Base-by-base conservation (phyloP, 92 coral and sea anemone species). In the Diadumene lineata region DNA sequence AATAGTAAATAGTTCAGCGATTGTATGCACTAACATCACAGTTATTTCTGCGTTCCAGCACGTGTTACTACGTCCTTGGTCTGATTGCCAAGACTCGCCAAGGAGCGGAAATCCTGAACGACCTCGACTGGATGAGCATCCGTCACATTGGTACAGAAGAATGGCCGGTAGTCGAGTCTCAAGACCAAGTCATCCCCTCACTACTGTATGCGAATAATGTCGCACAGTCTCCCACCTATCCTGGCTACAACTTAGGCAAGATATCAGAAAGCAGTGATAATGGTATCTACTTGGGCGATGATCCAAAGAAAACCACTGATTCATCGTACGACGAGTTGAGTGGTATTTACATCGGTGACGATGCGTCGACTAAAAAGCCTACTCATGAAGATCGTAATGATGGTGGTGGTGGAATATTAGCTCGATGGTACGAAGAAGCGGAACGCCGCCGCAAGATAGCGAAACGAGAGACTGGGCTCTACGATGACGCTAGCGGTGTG, bases 31-130 rank as follows among this genome's bases (percentile, higher is more conserved):
- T 4, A 38, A 38, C 48, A 38, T 38, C 13, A 38, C 48, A 6
- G 7, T 38, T 38, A 4, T 3, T 21, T 13, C n/a, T 56, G 10
- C 31, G 18, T 43, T 68, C 21, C 57, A 94, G 98, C 50, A 94
- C 98, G 0, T 94, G 98, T 57, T 94, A 82, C 80, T 94, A 91
- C 67, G 97, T 91, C 11, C 89, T 94, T 62, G 98, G 98, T 7
- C 79, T 94, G 77, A 91, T 92, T 21, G 97, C 98, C 9, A 94
- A 89, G 78, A 94, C 98, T 11, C 97, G 98, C 11, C 93, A 91
- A 79, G 98, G 98, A 25, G 90, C 97, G 6, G 98, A 94, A 75
- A 79, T 88, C 62, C 94, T 94, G 2, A 87, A 70, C 23, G 89
- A 76, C 50, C 82, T 78, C 1, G 93, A 91, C 60, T 94, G 98